Evolutionary conservation across 1,140 invertebrate genomes (phyloP), one percentile per base, ranked within the genome.

Genomic region (Sarcophaga peregrina): DNA sequence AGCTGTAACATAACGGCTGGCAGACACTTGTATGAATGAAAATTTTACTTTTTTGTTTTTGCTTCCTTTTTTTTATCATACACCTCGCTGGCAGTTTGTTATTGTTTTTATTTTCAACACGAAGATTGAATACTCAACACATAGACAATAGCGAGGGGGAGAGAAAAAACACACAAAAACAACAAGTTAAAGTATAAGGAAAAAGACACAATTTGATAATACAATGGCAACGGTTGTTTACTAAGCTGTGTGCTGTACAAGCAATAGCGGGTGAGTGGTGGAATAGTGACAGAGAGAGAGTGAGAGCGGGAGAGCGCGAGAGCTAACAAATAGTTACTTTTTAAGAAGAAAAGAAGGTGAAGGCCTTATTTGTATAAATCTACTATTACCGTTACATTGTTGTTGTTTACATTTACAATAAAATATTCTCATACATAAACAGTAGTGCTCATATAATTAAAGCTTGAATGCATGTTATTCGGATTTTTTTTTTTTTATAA

Each of bases 11-110:
- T 78, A n/a, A 78, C 75, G 75, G 25, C 75, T 78, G 50, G 20
- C 48, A 78, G 75, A 78, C 75, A 78, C 75, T 78, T 78, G 75
- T 78, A 78, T 78, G 75, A 78, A 78, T 78, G 75, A 78, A 78
- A 78, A 50, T 78, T 78, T 15, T 48, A n/a, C 25, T 76, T 76
- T 76, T 9, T 76, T 76, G 46, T 78, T 76, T 48, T 76, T 76
- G 11, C 37, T 74, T 13, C 73, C 46, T 37, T 7, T 8, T 37
- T 45, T 74, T 13, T 47, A 47, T 13, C 72, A 37, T 74, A 15
- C 54, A 58, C 11, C 52, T 15, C 15, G 54, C 25, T 37, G 25
- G 1, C 25, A 37, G 25, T 37, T n/a, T 37, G 25, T 37, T 37
- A 37, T 37, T 37, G 25, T 37, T 72, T 72, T 72, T 72, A 72